A percentile compares a stretch with the other conserved stretches of the same genome.
These are phyloP conservation scores for Acyrthosiphon pisum DNA, from an alignment of 1,140 invertebrate genomes.

Conservation along the genomic window DNA sequence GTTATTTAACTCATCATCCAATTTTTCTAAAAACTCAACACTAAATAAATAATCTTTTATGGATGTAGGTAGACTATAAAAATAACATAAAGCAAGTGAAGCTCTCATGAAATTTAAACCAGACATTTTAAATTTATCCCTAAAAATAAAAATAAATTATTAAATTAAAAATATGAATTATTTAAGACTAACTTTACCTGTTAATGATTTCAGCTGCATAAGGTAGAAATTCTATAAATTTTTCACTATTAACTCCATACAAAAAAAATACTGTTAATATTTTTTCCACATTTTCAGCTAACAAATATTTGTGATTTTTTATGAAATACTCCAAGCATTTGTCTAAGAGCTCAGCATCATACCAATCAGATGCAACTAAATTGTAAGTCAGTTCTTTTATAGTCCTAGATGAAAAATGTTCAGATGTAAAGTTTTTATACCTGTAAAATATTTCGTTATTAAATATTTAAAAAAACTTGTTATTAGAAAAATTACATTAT, in stretches of 20 bases:
- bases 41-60: constrained; percentile 62
- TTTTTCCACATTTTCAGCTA: constrained; percentile 59
- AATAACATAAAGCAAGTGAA: constrained; percentile 61
- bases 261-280: constrained; percentile 59
- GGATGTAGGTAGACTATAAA: constrained; percentile 59
- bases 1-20: constrained; percentile 62
- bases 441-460: constrained; percentile 40
- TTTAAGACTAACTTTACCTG: constrained; percentile 55
- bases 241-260: constrained; percentile 59
- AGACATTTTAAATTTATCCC: constrained; percentile 60
- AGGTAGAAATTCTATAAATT: constrained; percentile 56
- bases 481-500: not conserved
- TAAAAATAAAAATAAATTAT: constrained; percentile 50
- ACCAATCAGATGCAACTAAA: constrained; percentile 45
- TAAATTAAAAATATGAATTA: not conserved
- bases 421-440: constrained; percentile 28
- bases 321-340: constrained; percentile 59
- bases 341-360: constrained; percentile 58
- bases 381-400: constrained; percentile 58
- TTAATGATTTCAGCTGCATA: constrained; percentile 56
- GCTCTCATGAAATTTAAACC: constrained; percentile 60
- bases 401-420: constrained; percentile 57
- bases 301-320: constrained; percentile 57
- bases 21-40: constrained; percentile 62
- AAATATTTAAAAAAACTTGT: not conserved